Percentiles rank a stretch among this genome's conserved stretches.
Evolutionary conservation across 2,888 invertebrate species (phyloP).

Genomic region (Dione vanillae): DNA sequence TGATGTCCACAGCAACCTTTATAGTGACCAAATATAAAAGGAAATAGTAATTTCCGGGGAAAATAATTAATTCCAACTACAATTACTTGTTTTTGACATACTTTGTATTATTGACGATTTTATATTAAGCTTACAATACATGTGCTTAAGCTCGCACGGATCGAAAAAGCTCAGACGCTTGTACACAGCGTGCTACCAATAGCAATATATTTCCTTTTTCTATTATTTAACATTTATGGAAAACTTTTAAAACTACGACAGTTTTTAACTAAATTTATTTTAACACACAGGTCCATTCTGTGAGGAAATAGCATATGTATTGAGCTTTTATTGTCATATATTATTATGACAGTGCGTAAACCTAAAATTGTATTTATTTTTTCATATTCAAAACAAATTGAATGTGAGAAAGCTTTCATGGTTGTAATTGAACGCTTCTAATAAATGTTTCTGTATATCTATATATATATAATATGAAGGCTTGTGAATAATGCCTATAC

Average conservation of each 20-base stretch:
- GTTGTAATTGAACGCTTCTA: slow-evolving; percentile 45
- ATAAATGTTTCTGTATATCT: slow-evolving; percentile 38
- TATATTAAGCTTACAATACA: neutral
- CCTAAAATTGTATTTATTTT: neutral
- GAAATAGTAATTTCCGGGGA: slow-evolving; percentile 50
- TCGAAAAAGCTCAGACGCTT: neutral
- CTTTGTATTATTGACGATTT: slow-evolving; percentile 7
- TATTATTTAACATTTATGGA: neutral
- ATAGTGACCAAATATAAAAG: slow-evolving; percentile 48
- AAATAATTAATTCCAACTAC: neutral
- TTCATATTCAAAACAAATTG: slow-evolving; percentile 18
- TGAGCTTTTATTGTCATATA: neutral
- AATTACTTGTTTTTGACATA: slow-evolving; percentile 3
- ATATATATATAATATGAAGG: slow-evolving; percentile 53
- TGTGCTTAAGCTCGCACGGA: neutral
- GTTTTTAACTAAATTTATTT: neutral
- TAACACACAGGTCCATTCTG: neutral
- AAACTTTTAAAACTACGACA: neutral
- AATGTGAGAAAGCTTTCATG: slow-evolving; percentile 36
- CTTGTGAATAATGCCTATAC: slow-evolving; percentile 73
- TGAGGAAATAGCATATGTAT: neutral
- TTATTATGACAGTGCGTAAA: neutral
- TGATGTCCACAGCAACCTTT: slow-evolving; percentile 68
- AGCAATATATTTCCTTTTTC: neutral
- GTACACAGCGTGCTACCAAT: neutral